These are phyloP conservation scores for Dromiciops gliroides DNA, from an alignment of 2,113 vertebrate genomes.

Conservation along the genomic window DNA sequence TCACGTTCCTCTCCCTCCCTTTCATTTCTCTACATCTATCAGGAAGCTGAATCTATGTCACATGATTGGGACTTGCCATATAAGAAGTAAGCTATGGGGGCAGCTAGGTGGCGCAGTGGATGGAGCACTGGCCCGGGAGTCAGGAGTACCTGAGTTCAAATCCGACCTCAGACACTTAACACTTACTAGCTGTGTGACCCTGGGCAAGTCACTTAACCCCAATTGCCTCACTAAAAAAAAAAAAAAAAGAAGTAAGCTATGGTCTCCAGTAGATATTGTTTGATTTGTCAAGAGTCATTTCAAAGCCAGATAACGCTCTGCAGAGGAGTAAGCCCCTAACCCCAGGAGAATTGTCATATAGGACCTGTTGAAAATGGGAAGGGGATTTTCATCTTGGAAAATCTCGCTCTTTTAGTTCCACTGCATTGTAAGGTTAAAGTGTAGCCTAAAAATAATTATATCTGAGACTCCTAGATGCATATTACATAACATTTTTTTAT, in stretches of 20 bases:
- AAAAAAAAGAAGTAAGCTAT: slow-evolving; percentile 38
- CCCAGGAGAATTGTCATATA: slow-evolving; percentile 27
- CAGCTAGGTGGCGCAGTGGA: too few species aligned
- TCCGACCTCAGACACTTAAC: too few species aligned
- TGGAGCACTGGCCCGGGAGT: too few species aligned
- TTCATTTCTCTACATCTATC: slow-evolving; percentile 35
- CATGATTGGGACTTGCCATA: slow-evolving; percentile 53
- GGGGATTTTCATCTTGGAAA: slow-evolving; percentile 21
- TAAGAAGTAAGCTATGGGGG: slow-evolving; percentile 37
- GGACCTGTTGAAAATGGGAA: slow-evolving; percentile 4
- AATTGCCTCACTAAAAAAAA: too few species aligned
- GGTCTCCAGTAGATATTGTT: slow-evolving; percentile 24
- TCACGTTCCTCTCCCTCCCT: slow-evolving; percentile 34
- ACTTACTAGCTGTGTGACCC: too few species aligned
- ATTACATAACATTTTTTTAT: too few species aligned
- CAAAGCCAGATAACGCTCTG: slow-evolving; percentile 12
- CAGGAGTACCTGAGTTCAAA: too few species aligned
- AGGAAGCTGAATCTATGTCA: slow-evolving; percentile 45
- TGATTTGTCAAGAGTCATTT: neutral
- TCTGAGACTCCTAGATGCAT: neutral
- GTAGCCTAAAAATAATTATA: neutral
- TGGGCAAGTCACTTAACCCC: too few species aligned
- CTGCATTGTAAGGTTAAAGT: neutral
- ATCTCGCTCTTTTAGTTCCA: slow-evolving; percentile 48
- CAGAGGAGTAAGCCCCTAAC: neutral